Percentiles rank a stretch among this genome's conserved stretches.
phyloP scores from a whole-genome alignment of 2,888 invertebrate species.

The Drosophila mimica region DNA sequence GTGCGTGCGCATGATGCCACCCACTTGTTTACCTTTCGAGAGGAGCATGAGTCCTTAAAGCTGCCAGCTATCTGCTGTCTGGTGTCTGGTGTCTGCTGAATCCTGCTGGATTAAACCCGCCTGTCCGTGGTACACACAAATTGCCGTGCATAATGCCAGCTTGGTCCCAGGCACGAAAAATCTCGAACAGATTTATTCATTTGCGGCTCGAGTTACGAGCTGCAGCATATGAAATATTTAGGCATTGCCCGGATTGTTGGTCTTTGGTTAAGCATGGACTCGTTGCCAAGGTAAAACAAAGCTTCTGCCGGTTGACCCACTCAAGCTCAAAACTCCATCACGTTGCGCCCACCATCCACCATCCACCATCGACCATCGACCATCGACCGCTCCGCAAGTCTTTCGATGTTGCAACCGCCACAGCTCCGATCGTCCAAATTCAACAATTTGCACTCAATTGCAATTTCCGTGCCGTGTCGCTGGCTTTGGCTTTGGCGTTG shows the following conservation, averaged over 20 bases:
- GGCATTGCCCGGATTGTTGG: constrained; percentile 24
- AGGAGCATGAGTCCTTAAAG: constrained; percentile 24
- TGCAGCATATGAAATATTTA: constrained; percentile 67
- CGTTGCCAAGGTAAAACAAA: constrained; percentile 20
- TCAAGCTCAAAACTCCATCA: constrained; percentile 18
- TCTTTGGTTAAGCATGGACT: constrained; percentile 4
- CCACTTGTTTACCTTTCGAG: constrained; percentile 44
- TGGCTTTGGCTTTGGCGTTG: constrained; percentile 31
- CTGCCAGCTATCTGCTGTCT: constrained; percentile 22
- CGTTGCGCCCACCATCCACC: background rate
- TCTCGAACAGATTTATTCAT: constrained; percentile 65
- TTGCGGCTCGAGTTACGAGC: constrained; percentile 50
- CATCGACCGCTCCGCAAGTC: background rate
- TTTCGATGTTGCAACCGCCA: background rate
- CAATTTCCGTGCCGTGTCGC: constrained; percentile 69
- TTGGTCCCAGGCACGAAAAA: constrained; percentile 44
- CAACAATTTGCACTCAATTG: constrained; percentile 76
- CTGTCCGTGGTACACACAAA: constrained; percentile 28
- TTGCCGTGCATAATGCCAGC: background rate
- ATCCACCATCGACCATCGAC: too few species aligned
- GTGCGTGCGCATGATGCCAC: constrained; percentile 16
- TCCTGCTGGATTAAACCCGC: constrained; percentile 34
- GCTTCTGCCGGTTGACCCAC: constrained; percentile 31
- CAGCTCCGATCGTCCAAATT: constrained; percentile 7
- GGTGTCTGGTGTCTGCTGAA: constrained; percentile 13